These are phyloP conservation scores for Phocoena sinus DNA, from an alignment of 2,113 vertebrate species.

Conservation along the genomic window DNA sequence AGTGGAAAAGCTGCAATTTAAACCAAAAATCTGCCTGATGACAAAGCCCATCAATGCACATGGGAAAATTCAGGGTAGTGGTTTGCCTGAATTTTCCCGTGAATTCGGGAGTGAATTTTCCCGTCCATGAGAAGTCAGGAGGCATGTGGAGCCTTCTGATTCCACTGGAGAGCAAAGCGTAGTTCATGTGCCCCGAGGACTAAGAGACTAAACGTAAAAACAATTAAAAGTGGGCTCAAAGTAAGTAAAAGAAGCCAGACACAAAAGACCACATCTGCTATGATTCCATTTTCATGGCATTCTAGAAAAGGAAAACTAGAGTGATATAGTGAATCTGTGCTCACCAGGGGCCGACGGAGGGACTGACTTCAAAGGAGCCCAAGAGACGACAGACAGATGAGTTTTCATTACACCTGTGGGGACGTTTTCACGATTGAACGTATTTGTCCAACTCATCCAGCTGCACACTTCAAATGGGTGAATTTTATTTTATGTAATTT, in stretches of 20 bases:
- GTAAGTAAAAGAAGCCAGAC: not conserved
- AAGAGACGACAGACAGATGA: not conserved
- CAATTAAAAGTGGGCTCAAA: not conserved
- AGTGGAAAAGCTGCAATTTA: not conserved
- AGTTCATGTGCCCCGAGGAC: not conserved
- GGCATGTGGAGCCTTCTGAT: not conserved
- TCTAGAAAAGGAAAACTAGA: not conserved
- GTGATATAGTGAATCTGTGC: not conserved
- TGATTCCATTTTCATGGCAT: not conserved
- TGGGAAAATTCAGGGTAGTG: no score
- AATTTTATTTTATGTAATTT: not conserved
- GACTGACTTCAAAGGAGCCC: not conserved
- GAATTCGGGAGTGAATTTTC: not conserved
- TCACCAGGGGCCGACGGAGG: not conserved
- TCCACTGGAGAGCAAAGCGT: not conserved
- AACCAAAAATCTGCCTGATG: not conserved
- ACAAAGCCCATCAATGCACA: not conserved
- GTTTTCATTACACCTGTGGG: not conserved
- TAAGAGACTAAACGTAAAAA: not conserved
- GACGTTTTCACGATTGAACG: not conserved
- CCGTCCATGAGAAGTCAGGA: not conserved
- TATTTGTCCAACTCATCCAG: not conserved
- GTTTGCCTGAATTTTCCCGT: not conserved
- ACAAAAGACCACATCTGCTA: fast-evolving
- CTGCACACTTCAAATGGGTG: not conserved